These are phyloP conservation scores for Protobothrops mucrosquamatus DNA, from an alignment of 2,113 vertebrate genomes.

Conservation along the genomic window DNA sequence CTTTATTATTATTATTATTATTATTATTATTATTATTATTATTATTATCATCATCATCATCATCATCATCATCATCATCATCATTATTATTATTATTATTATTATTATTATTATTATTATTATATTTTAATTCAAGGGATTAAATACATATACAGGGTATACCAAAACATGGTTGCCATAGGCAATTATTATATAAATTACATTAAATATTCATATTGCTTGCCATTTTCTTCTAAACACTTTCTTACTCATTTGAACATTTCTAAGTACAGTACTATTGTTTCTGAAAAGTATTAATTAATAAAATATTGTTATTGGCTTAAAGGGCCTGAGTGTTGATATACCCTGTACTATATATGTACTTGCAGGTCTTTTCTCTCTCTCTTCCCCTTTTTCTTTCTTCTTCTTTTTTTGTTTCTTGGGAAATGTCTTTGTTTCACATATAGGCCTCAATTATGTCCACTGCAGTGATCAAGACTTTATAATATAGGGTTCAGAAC, in stretches of 20 bases:
- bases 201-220: background rate
- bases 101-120: no score
- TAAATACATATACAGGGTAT: background rate
- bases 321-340: background rate
- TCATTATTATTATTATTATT: no score
- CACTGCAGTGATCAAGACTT: background rate
- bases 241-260: background rate
- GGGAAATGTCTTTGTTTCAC: background rate
- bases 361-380: background rate
- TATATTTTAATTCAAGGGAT: background rate
- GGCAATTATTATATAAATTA: background rate
- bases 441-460: background rate
- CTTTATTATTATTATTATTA: no score
- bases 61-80: no score
- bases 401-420: no score
- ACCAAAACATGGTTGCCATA: background rate
- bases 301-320: background rate
- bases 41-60: no score
- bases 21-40: no score
- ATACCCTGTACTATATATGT: background rate
- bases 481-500: background rate
- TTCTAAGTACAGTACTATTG: background rate
- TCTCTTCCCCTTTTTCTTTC: no score
- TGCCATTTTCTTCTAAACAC: background rate
- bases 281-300: background rate